Conservation (phyloP, 2,888 invertebrate species). For the Eilema caniola region DNA sequence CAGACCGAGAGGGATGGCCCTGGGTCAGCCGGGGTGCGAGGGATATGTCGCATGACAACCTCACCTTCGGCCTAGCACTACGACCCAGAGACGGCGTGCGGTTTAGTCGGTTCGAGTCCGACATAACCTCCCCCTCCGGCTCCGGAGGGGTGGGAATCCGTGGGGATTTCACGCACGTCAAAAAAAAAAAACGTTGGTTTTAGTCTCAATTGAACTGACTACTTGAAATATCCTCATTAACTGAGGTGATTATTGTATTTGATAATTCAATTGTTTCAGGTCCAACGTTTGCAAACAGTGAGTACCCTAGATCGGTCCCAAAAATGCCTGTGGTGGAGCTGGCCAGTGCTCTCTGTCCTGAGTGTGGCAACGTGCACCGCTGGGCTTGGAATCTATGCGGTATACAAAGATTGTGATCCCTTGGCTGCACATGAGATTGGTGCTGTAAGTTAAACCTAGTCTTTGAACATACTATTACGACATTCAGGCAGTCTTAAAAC, state of each 20-base stretch:
- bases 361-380: constrained; percentile 92
- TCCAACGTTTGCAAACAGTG: constrained; percentile 91
- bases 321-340: constrained; percentile 92
- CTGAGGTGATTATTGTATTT: neutral
- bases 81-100: too few species aligned
- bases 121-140: too few species aligned
- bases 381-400: constrained; percentile 95
- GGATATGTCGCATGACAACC: too few species aligned
- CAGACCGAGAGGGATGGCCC: too few species aligned
- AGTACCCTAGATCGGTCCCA: constrained; percentile 90
- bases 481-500: neutral
- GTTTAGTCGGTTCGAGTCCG: too few species aligned
- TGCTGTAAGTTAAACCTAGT: constrained; percentile 68
- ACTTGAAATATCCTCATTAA: neutral
- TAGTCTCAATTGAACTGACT: neutral
- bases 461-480: neutral
- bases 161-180: too few species aligned
- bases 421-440: constrained; percentile 87
- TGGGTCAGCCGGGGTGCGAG: too few species aligned
- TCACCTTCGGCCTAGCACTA: too few species aligned
- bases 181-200: too few species aligned
- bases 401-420: constrained; percentile 94
- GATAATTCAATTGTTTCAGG: constrained; percentile 61
- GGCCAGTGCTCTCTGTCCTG: constrained; percentile 92
- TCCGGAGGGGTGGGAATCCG: too few species aligned